phyloP scores from a whole-genome alignment of 92 coral and sea anemone species.

The Porites lobata region DNA sequence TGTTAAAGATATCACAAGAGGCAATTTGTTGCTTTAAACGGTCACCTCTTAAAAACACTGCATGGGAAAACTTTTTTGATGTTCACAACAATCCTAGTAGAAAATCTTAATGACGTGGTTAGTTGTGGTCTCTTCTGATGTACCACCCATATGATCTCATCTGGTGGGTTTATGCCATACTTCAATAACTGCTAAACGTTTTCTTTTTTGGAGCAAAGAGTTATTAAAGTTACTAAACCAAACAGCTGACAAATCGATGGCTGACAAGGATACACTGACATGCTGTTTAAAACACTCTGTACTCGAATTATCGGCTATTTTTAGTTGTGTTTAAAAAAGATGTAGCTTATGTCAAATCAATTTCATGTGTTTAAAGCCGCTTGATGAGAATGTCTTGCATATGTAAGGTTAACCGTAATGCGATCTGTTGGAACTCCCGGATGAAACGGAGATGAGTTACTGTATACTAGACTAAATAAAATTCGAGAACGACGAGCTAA shows the following conservation, averaged over 20 bases:
- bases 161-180: not conserved
- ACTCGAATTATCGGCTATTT: constrained; percentile 27
- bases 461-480: not conserved
- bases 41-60: constrained; percentile 37
- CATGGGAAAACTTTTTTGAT: constrained; percentile 1
- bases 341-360: constrained; percentile 42
- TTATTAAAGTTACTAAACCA: not conserved
- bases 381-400: constrained; percentile 37
- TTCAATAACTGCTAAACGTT: not conserved
- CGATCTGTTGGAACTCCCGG: constrained; percentile 40
- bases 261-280: not conserved
- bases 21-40: constrained; percentile 51
- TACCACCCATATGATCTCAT: not conserved
- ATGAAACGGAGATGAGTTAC: constrained; percentile 17
- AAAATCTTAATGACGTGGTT: not conserved
- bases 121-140: not conserved
- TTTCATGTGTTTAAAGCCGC: constrained; percentile 38
- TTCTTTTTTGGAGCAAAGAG: not conserved
- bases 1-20: constrained; percentile 54
- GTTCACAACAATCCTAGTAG: no score
- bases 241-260: no score
- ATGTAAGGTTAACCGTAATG: constrained; percentile 42
- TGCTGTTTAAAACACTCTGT: constrained; percentile 1
- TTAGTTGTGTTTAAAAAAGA: constrained; percentile 32
- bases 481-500: constrained; percentile 10